Percentiles rank a stretch among this genome's conserved stretches.
phyloP scores from a whole-genome alignment of 2,888 invertebrate species.

The Caenorhabditis japonica region DNA sequence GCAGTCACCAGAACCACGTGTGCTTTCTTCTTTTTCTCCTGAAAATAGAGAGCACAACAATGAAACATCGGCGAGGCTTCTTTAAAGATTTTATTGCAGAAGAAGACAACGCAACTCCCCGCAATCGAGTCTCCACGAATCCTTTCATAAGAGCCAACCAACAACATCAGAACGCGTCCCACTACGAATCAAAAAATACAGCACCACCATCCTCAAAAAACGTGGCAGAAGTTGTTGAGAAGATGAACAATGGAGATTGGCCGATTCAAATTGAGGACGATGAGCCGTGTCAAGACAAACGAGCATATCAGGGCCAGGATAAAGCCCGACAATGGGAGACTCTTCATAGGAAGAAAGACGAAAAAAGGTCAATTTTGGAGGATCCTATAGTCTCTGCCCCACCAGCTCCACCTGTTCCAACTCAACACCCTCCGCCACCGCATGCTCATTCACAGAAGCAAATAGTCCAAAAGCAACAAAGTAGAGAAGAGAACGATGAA shows the following conservation, averaged over 20 bases:
- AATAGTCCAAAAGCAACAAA: conserved; percentile 16
- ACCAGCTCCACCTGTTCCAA: conserved; percentile 20
- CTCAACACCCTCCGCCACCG: conserved; percentile 14
- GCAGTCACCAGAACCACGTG: too few relatives aligned
- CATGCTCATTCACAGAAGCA: conserved; percentile 32
- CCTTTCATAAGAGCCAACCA: conserved; percentile 58
- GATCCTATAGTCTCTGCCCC: conserved; percentile 7
- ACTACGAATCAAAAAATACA: too few relatives aligned
- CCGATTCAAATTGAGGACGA: conserved; percentile 63
- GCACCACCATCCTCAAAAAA: conserved; percentile 40
- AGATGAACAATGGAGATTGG: conserved; percentile 67
- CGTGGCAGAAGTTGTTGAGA: conserved; percentile 64
- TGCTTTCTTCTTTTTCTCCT: too few relatives aligned
- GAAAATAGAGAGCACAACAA: too few relatives aligned
- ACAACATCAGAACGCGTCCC: conserved; percentile 20
- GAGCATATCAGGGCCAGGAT: not conserved
- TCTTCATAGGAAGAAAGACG: conserved; percentile 53
- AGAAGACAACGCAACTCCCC: conserved; percentile 39
- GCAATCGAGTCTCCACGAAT: conserved; percentile 55
- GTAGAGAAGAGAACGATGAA: conserved; percentile 34
- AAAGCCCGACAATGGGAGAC: conserved; percentile 63
- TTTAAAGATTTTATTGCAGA: too few relatives aligned
- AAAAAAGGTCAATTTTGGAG: conserved; percentile 39
- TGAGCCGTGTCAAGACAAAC: conserved; percentile 13
- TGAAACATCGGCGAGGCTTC: too few relatives aligned